A percentile compares a stretch with the other conserved stretches of the same genome.
Evolutionary conservation across 1,140 invertebrate genomes (phyloP).

Genomic region (Drosophila suzukii): DNA sequence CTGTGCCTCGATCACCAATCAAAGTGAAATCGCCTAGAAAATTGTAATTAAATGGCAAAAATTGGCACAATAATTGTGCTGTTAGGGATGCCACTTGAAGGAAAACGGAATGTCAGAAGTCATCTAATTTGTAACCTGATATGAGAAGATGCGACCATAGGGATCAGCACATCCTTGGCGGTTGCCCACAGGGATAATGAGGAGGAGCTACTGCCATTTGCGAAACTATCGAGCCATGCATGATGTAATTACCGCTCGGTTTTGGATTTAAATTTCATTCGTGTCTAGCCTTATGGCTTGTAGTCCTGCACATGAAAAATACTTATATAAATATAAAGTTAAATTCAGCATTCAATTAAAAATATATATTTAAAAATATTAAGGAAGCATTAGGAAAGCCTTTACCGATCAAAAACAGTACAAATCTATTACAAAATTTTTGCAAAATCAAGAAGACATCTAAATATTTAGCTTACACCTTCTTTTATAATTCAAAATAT

Average conservation of each 20-base stretch:
- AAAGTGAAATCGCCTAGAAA: conserved; percentile 41
- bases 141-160: conserved; percentile 12
- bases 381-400: no score
- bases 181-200: conserved; percentile 40
- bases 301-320: background rate
- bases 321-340: background rate
- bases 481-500: no score
- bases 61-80: conserved; percentile 36
- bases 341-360: background rate
- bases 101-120: conserved; percentile 1
- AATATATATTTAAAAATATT: no score
- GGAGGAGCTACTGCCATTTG: conserved; percentile 17
- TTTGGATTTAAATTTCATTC: conserved; percentile 44
- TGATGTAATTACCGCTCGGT: conserved; percentile 44
- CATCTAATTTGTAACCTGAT: conserved; percentile 43
- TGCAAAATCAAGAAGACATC: no score
- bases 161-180: conserved; percentile 27
- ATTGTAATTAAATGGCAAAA: conserved; percentile 49
- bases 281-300: background rate
- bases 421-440: no score
- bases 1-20: conserved; percentile 47
- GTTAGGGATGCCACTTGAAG: conserved; percentile 18
- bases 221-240: conserved; percentile 18
- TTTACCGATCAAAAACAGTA: no score
- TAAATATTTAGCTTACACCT: no score